Evolutionary conservation across 2,113 vertebrate genomes (phyloP), one percentile per base, ranked within the genome.

Genomic region (Cinclus mexicanus): DNA sequence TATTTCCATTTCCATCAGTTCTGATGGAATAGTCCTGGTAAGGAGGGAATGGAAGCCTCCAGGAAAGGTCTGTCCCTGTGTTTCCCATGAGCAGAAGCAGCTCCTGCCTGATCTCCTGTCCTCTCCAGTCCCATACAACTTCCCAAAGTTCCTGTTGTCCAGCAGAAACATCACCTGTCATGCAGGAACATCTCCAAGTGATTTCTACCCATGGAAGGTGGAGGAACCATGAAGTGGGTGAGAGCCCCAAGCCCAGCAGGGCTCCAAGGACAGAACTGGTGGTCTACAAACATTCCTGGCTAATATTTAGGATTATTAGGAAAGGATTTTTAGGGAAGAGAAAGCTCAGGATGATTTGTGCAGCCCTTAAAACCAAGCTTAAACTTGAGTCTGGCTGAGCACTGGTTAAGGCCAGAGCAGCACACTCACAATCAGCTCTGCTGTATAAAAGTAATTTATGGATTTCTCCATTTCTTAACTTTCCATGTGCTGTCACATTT

Each of bases 401-500:
- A 64, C 25, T 1, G 2, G 86, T 92, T 92, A 93, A 93, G 52
- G 82, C 55, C 74, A 69, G 65, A 91, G 64, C 53, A 79, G 57
- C 39, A 21, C 46, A 61, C 31, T 6, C 20, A 13, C 9, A 56
- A 56, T 39, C 87, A 84, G 61, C 61, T 82, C 57, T 3, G 9
- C 70, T 59, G 46, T 35, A 63, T 76, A 61, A 83, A 96, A 85
- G 49, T 82, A 65, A 95, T 93, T 89, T 56, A 94, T 94, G 91
- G 67, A 89, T 94, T 95, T 87, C 86, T 80, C 50, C 75, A 87
- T 88, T 93, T 86, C 89, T 90, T 87, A 93, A 87, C 81, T 89
- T 91, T 35, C 89, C 78, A 39, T 80, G 84, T 69, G 81, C 87
- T 96, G 87, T 83, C 93, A 95, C 50, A 85, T 69, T 93, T 93